Evolutionary conservation across 2,888 invertebrate genomes (phyloP), one percentile per base, ranked within the genome.

Genomic region (Capitulum mitella): DNA sequence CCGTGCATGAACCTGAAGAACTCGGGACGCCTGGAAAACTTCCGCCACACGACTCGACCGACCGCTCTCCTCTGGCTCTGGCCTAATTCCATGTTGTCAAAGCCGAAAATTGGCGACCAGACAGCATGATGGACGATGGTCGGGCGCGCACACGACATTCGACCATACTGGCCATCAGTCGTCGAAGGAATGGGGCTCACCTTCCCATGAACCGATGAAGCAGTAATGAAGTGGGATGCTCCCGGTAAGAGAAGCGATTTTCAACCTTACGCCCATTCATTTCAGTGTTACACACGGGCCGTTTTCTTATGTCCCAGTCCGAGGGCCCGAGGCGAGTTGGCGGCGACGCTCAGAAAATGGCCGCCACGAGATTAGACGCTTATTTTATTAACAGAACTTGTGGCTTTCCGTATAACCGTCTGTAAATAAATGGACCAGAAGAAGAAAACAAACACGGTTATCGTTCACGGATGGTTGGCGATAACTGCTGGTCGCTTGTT

Each of bases 31-130:
- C 58, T n/a, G 29, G 58, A 29, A 29, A 58, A 58, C 58, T 58
- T 58, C 58, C 58, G 58, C 29, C 58, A 29, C 58, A 1, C 29
- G n/a, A 26, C 51, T 26, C 29, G 54, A 26, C 26, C n/a, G n/a
- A 10, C 12, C 58, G 58, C 51, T 22, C n/a, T n/a, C n/a, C 10
- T n/a, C n/a, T 29, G 19, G 34, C 64, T 64, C 70, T 70, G 70
- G 70, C 70, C 70, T 70, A 70, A 70, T 70, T 70, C 70, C 70
- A 70, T 70, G 70, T 70, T 70, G 70, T 70, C 70, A 70, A 70
- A 70, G 37, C 70, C 40, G 70, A 70, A 70, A 70, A 70, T 70
- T 70, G 70, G 70, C 70, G 40, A 70, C 70, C 26, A 37, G 70
- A 70, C 70, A 26, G 3, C 70, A 70, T 40, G 70, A 70, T 70